Base-by-base conservation (phyloP, 1,140 invertebrate species). In the Callitettix versicolor region DNA sequence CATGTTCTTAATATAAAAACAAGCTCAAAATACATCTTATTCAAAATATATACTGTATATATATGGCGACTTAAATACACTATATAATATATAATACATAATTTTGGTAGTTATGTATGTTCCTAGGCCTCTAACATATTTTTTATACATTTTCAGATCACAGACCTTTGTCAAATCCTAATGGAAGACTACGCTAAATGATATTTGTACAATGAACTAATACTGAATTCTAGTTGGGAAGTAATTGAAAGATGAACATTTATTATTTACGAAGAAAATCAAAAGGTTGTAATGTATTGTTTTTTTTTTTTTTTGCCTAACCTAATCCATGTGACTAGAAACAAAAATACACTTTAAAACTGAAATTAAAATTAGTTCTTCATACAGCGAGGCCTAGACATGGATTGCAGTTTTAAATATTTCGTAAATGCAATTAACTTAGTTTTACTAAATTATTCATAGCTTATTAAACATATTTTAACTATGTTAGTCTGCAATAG, bases 1-100 rank as follows among this genome's bases (percentile, higher is more conserved):
- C 43, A 51, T 51, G 34, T 51, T 51, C 50, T 53, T 42, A 41
- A 42, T 53, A 24, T 42, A 53, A 42, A 53, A 53, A 53, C 36
- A 42, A 53, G 50, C 40, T 15, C 40, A 38, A 40, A 42, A 17
- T 40, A 53, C 40, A 42, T 53, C 21, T 20, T 38, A 36, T 41
- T 11, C 17, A 14, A 40, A 18, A 36, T 52, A 20, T 53, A 9
- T 34, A 41, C 41, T 53, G n/a, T 21, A 53, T 24, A 38, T 26
- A 24, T 42, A 41, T 53, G 36, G 50, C 40, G 24, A 53, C 24
- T 42, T 20, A 42, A 53, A 15, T 42, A 12, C 41, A 41, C n/a
- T 53, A 21, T 40, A 24, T 24, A 41, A 53, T 20, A 34, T 15
- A 20, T 9, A 18, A 26, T 51, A 34, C 20, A 26, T 42, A 22